phyloP scores from a whole-genome alignment of 1,140 invertebrate species.

The Drosophila melanogaster region Release_6_plus_ISO1_MT NT_037436.4:2162001-2162500 shows the following conservation, averaged over 20 bases:
- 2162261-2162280: conserved; percentile 20
- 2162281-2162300: conserved; percentile 79
- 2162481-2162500: conserved; percentile 13
- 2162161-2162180: too few relatives aligned
- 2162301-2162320: conserved; percentile 75
- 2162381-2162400: conserved; percentile 63
- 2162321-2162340: conserved; percentile 42
- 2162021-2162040: conserved; percentile 75
- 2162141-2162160: neutral
- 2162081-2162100: conserved; percentile 53
- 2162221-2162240: too few relatives aligned
- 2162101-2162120: conserved; percentile 26
- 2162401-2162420: conserved; percentile 69
- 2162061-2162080: conserved; percentile 81
- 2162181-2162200: too few relatives aligned
- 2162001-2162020: conserved; percentile 44
- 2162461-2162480: conserved; percentile 65
- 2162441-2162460: conserved; percentile 67
- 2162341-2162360: conserved; percentile 20
- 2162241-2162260: too few relatives aligned
- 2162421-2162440: conserved; percentile 57
- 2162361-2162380: conserved; percentile 78
- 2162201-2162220: too few relatives aligned
- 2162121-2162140: conserved; percentile 3
- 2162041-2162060: conserved; percentile 66